Base-by-base conservation (phyloP, 2,888 invertebrate genomes). In the Drosophila lacicola region DNA sequence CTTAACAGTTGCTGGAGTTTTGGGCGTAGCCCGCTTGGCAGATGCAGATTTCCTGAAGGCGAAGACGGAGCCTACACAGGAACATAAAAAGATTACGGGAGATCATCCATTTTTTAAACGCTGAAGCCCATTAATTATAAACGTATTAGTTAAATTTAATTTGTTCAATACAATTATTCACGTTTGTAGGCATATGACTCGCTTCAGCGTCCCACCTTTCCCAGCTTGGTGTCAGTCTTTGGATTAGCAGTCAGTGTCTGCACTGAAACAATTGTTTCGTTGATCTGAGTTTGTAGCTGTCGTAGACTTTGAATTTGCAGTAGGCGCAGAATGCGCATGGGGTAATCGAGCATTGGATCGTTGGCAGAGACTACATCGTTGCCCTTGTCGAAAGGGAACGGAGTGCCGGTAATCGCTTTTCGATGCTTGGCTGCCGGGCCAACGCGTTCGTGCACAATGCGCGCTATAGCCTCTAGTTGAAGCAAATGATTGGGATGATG, bases 211-310 rank as follows among this genome's bases (percentile, higher is more conserved):
- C 99, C 99, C 80, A 99, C 98, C 94, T 97, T 96, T 55, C 99
- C 99, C 49, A 99, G 93, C 91, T 95, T 96, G 0, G 98, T 97
- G 91, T 99, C 98, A 72, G 99, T 99, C 93, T 98, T 98, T 2
- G 99, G 99, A 93, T 99, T 96, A 4, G 99, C 99, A 1, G 99
- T 99, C 2, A 99, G 94, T 70, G 93, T 95, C 93, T 99, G 99
- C 4, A 98, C 97, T 46, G 95, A 95, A 1, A 99, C 99, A 78
- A 99, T 96, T 1, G 97, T 95, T 92, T 98, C 97, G 92, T 99
- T 99, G 54, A 99, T 98, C 87, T 95, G 95, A 0, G 98, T 98
- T 92, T 99, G 99, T 53, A 99, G 94, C 73, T 92, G 80, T 0
- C 93, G 91, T 1, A 92, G 71, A 55, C 91, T 92, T 78, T 92